Evolutionary conservation across 2,113 vertebrate species (phyloP).

Genomic region (Edolisoma coerulescens): DNA sequence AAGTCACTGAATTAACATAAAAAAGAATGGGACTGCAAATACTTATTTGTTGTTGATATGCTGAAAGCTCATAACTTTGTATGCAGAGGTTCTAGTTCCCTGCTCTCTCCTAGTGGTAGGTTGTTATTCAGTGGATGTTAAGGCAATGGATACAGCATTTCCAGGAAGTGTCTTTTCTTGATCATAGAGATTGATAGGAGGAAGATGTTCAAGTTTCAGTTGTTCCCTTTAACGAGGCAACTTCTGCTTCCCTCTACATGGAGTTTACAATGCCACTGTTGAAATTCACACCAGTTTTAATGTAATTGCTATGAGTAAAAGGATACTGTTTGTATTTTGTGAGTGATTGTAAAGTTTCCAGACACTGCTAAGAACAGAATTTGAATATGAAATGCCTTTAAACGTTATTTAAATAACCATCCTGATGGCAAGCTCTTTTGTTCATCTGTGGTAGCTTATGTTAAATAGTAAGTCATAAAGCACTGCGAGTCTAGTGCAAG

Average conservation of each 20-base stretch:
- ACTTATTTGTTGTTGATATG: fast-evolving
- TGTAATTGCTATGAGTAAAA: neutral
- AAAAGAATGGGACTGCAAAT: neutral
- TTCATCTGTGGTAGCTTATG: neutral
- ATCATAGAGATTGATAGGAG: neutral
- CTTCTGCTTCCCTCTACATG: fast-evolving
- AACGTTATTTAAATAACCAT: neutral
- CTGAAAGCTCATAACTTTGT: neutral
- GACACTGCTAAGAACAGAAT: neutral
- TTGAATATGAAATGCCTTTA: neutral
- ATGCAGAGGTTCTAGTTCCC: neutral
- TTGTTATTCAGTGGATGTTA: neutral
- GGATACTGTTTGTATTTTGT: neutral
- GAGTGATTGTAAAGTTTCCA: neutral
- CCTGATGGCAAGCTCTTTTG: neutral
- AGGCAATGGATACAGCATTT: neutral
- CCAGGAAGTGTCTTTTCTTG: neutral
- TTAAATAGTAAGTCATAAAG: neutral
- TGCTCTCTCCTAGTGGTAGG: neutral
- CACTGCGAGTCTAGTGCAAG: neutral
- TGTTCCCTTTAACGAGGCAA: neutral
- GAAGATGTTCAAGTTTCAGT: neutral
- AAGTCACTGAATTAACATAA: neutral
- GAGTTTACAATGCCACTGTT: neutral
- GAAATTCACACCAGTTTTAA: neutral